Conservation (phyloP, 2,888 invertebrate genomes). For the Suillia variegata region DNA sequence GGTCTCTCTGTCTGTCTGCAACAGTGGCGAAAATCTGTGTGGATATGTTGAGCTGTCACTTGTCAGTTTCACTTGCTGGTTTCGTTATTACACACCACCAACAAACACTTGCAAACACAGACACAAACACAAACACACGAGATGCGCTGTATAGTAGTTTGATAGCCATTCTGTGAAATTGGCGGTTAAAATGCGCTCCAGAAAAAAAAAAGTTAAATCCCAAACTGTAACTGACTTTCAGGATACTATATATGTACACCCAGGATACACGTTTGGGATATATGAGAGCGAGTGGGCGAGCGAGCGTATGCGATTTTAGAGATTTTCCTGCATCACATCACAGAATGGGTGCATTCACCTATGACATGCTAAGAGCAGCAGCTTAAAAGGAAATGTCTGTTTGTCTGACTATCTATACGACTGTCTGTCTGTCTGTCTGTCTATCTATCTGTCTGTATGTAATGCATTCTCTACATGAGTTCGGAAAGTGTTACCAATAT, state of each 20-base stretch:
- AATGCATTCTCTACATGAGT: too few species aligned
- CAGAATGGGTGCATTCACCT: conserved; percentile 60
- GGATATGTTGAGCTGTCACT: background rate
- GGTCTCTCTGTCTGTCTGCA: too few species aligned
- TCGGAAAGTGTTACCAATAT: background rate
- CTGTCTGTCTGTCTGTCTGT: conserved; percentile 11
- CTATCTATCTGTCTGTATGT: too few species aligned
- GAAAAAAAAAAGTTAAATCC: background rate
- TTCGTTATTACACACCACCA: too few species aligned
- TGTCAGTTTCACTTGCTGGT: background rate
- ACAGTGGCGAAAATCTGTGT: background rate
- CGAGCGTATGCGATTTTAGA: background rate
- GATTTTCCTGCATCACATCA: conserved; percentile 17
- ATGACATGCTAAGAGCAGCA: conserved; percentile 30
- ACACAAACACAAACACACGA: background rate
- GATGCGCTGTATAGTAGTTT: background rate
- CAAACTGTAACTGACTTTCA: background rate
- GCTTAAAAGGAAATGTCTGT: conserved; percentile 17
- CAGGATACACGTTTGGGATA: too few species aligned
- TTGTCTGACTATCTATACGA: background rate
- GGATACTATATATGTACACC: background rate
- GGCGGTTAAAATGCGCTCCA: background rate
- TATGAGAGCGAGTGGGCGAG: background rate
- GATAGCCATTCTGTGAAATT: background rate
- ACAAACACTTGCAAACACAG: background rate